A percentile compares a stretch with the other conserved stretches of the same genome.
Conservation (phyloP, 2,888 invertebrate genomes). For the Macrosiphum euphorbiae region DNA sequence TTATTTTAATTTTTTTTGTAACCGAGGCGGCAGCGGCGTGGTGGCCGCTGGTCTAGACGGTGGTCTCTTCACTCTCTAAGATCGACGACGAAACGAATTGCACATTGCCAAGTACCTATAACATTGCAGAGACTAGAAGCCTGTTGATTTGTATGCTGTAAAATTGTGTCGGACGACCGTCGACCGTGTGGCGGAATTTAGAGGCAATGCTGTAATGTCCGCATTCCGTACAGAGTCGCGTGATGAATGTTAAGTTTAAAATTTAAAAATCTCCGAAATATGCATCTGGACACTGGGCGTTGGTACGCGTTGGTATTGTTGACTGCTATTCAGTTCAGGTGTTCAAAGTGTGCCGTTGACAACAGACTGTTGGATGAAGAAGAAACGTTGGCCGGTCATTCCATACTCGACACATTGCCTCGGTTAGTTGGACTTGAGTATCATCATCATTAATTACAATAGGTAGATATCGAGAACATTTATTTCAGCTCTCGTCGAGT, state of each 20-base stretch:
- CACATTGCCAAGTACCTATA: not conserved
- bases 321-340: not conserved
- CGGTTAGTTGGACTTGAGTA: not conserved
- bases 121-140: not conserved
- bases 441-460: not conserved
- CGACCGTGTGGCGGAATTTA: not conserved
- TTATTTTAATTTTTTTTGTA: not conserved
- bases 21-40: not conserved
- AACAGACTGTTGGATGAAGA: not conserved
- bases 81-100: not conserved
- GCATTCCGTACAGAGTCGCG: not conserved
- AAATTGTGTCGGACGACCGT: not conserved
- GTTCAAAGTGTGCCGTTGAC: not conserved
- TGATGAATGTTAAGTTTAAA: not conserved
- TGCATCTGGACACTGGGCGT: not conserved
- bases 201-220: not conserved
- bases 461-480: not conserved
- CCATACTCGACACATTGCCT: conserved; percentile 19
- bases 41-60: too few relatives aligned
- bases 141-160: not conserved
- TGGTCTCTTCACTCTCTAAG: not conserved
- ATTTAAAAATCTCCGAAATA: not conserved
- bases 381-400: not conserved
- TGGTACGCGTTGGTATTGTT: not conserved
- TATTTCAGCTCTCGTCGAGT: not conserved